Base-by-base conservation (phyloP, 1,140 invertebrate genomes). In the Steinernema khuongi region DNA sequence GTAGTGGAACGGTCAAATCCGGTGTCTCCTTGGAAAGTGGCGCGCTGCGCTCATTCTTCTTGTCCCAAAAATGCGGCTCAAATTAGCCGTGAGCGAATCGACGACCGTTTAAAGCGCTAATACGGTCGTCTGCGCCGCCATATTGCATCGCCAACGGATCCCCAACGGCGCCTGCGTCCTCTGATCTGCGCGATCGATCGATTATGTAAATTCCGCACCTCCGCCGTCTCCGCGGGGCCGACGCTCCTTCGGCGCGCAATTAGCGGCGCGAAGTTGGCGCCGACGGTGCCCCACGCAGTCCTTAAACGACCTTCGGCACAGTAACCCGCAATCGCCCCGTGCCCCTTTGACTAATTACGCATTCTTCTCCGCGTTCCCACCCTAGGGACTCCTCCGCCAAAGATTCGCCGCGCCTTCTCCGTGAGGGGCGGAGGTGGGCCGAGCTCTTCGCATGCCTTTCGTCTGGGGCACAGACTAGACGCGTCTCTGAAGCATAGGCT, bases 71-170 rank as follows among this genome's bases (percentile, higher is more conserved):
- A n/a, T 22, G 50, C 36, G 14, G 26, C 50, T 60, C 50, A 60
- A 60, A 60, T 60, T 60, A 60, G 50, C 50, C 50, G 50, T 60
- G 22, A 60, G 50, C 22, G 50, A 60, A 60, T 60, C 50, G 50
- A 4, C 36, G 36, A 26, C 50, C 50, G 50, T 60, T 60, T 60
- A 60, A 11, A 60, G 14, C 50, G 50, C 50, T 60, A 60, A 60
- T 17, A 60, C 50, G 50, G 11, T 60, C 50, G 11, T 26, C 50
- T 7, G 50, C 50, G 50, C 50, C 11, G 22, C 50, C 50, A 22
- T 60, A 60, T 60, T 11, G 50, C 26, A 41, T 41, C 36, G 36
- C n/a, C n/a, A 41, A 41, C 36, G 36, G 36, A 41, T 41, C 36
- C n/a, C n/a, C 7, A n/a, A 7, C 36, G 50, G 11, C 11, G 50